Conservation (phyloP, 2,797 vertebrate species). For the Dicrostonyx torquatus region DNA sequence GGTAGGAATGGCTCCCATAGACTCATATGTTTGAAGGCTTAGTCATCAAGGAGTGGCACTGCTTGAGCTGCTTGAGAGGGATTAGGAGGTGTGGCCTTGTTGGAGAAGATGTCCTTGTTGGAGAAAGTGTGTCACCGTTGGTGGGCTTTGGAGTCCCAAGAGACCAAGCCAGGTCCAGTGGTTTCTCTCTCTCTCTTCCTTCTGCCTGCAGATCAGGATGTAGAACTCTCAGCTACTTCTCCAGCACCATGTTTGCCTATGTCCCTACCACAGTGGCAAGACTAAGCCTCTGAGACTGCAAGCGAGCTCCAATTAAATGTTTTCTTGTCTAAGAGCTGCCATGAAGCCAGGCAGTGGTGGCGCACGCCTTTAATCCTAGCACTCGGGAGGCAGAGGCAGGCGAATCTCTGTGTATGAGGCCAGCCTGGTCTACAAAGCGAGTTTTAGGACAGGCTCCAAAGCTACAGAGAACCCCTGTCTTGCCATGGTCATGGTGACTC, state of each 20-base stretch:
- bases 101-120: neutral
- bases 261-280: neutral
- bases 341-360: neutral
- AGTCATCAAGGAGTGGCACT: neutral
- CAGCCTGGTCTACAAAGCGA: too few relatives aligned
- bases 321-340: neutral
- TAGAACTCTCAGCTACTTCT: neutral
- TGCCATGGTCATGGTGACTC: neutral
- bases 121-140: neutral
- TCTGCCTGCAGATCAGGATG: neutral
- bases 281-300: neutral
- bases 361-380: too few relatives aligned
- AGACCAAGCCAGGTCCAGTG: neutral
- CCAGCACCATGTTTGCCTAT: neutral
- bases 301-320: neutral
- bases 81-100: neutral
- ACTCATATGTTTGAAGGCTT: neutral
- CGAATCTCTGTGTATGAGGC: too few relatives aligned
- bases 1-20: neutral
- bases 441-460: too few relatives aligned
- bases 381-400: too few relatives aligned
- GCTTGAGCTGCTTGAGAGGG: neutral
- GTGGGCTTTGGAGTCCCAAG: neutral
- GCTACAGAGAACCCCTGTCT: too few relatives aligned
- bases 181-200: neutral